Evolutionary conservation across 2,888 invertebrate species (phyloP).

Genomic region (Eupsilia transversa): DNA sequence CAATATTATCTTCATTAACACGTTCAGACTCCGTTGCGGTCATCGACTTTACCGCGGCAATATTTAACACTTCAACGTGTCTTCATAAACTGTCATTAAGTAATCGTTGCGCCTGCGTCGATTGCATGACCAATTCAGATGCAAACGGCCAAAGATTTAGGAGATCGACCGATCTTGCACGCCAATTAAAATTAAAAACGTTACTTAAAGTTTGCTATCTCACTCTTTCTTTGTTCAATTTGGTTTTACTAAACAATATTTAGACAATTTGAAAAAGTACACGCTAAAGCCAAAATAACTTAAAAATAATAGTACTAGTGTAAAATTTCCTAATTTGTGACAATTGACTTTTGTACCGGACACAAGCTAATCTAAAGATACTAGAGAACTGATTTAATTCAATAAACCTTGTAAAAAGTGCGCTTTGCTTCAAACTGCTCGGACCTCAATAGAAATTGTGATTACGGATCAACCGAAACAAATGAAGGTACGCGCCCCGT

Average conservation of each 20-base stretch:
- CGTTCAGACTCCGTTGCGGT: constrained; percentile 1
- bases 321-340: constrained; percentile 41
- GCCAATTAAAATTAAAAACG: constrained; percentile 19
- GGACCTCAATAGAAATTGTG: neutral
- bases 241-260: neutral
- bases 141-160: constrained; percentile 31
- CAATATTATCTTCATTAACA: neutral
- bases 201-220: constrained; percentile 10
- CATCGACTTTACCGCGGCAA: constrained; percentile 17
- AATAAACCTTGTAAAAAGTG: constrained; percentile 3
- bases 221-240: constrained; percentile 10
- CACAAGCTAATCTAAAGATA: constrained; percentile 20
- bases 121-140: constrained; percentile 28
- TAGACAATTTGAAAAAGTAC: neutral
- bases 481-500: constrained; percentile 9
- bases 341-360: constrained; percentile 33
- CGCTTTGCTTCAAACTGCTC: neutral
- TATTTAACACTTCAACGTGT: constrained; percentile 17
- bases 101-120: constrained; percentile 10
- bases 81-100: constrained; percentile 18
- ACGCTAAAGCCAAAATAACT: neutral
- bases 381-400: neutral
- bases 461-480: constrained; percentile 15
- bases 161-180: constrained; percentile 44
- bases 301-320: neutral